Evolutionary conservation across 2,113 vertebrate species (phyloP), one percentile per base, ranked within the genome.

Genomic region (Callipepla squamata): DNA sequence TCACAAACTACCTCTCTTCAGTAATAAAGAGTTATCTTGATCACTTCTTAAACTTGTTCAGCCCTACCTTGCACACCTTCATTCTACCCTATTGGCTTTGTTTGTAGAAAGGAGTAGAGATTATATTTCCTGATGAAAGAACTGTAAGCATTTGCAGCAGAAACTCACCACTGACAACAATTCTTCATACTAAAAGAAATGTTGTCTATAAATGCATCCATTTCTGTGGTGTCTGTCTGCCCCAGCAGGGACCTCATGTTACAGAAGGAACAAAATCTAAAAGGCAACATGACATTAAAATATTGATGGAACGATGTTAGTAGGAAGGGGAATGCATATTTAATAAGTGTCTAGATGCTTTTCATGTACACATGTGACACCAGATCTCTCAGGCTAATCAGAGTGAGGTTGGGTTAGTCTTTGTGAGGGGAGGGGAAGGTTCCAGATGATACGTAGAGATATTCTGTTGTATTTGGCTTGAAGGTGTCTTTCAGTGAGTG

Each of bases 221-320:
- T 83, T 94, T 86, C 78, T 61, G 10, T 89, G 34, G 11, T 93
- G 28, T 67, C 44, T 0, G 0, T 59, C 44, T 88, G 57, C 72
- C 81, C 44, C 42, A 62, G 34, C n/a, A 81, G 22, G 30, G 50
- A 92, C 70, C 83, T 95, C 80, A 28, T n/a, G 63, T 89, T 92
- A 92, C 75, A 86, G 50, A n/a, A 81, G 48, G 48, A 92, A 85
- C 62, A 77, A 57, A 90, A 91, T 87, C 85, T 78, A 89, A 93
- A 85, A 92, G 85, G 68, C 82, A 94, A 93, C 87, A 76, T 81
- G 61, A 38, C 76, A 93, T 87, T 96, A 92, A 96, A 95, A 96
- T 96, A 95, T 95, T 95, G 90, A 95, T 96, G 76, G 58, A 92
- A 81, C 6, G 4, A 84, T 91, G 81, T 95, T 92, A 79, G 72